These are phyloP conservation scores for Lagopus leucura DNA, from an alignment of 2,113 vertebrate species.

Conservation along the genomic window DNA sequence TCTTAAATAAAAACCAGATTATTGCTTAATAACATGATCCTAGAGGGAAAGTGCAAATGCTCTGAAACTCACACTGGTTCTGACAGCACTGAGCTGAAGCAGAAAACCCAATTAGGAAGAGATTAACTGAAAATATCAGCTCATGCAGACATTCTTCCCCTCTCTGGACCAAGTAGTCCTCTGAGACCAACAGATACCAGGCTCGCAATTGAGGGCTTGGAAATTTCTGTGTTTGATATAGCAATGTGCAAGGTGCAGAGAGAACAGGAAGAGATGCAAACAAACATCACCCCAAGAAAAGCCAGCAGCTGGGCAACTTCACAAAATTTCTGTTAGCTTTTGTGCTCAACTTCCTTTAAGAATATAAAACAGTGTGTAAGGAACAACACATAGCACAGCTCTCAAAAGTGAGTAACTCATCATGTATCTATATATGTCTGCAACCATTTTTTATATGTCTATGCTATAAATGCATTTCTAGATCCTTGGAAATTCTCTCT, in stretches of 20 bases:
- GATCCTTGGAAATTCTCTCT: not conserved
- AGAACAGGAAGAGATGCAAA: not conserved
- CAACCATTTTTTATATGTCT: not conserved
- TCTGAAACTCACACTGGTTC: not conserved
- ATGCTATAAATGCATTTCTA: not conserved
- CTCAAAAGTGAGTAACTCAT: not conserved
- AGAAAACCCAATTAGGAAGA: constrained; percentile 2
- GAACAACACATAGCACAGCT: not conserved
- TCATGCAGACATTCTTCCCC: not conserved
- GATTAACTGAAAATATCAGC: constrained; percentile 29
- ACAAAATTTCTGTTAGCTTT: not conserved
- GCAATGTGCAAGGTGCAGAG: not conserved
- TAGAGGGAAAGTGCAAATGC: not conserved
- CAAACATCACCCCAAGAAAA: not conserved
- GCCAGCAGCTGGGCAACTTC: not conserved
- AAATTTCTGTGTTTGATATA: not conserved
- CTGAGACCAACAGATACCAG: not conserved
- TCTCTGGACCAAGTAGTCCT: not conserved
- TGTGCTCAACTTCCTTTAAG: not conserved
- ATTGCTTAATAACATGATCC: constrained; percentile 7
- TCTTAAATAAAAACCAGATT: not conserved
- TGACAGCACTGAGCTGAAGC: not conserved
- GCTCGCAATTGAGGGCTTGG: not conserved
- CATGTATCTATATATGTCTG: not conserved
- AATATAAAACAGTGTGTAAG: not conserved